Base-by-base conservation (phyloP, 2,113 vertebrate genomes). In the Sphaerodactylus townsendi region DNA sequence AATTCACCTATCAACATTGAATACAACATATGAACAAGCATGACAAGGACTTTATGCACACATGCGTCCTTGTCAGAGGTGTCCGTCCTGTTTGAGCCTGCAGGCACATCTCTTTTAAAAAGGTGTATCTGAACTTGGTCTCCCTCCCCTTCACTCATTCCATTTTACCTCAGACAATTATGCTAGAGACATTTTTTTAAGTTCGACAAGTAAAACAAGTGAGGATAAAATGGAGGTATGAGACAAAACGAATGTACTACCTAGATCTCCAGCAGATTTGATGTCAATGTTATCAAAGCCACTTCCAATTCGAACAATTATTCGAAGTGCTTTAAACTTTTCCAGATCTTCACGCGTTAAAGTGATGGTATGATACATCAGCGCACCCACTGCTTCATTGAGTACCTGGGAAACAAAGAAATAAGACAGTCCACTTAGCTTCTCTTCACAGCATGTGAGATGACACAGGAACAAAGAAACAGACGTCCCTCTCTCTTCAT, bases 281-380 rank as follows among this genome's bases (percentile, higher is more conserved):
- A 99, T 98, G 94, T 99, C 99, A 33, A 99, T 99, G 92, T 99
- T 99, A 96, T 99, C 99, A 39, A 98, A 99, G 66, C 99, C 99
- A 10, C 99, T 99, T 93, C 98, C 99, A 23, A 99, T 99, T 78
- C 99, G 97, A 66, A 99, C 98, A 4, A 99, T 99, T 93, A 99
- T 98, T 79, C 99, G 97, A 78, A 99, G 97, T 56, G 97, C 98
- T 96, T 99, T 99, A 92, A 99, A 99, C 95, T 99, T 99, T 93
- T 99, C 99, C 96, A 99, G 94, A 91, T 99, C 99, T 95, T 99
- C 99, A 86, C 98, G 95, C 91, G 98, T 99, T 92, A 99, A 96
- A 37, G 99, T 99, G 95, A 99, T 99, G 86, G 99, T 99, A 95
- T 99, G 99, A 93, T 99, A 99, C 98, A 99, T 99, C 90, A 99